Base-by-base conservation (phyloP, 2,113 vertebrate genomes). In the Poicephalus meyeri region DNA sequence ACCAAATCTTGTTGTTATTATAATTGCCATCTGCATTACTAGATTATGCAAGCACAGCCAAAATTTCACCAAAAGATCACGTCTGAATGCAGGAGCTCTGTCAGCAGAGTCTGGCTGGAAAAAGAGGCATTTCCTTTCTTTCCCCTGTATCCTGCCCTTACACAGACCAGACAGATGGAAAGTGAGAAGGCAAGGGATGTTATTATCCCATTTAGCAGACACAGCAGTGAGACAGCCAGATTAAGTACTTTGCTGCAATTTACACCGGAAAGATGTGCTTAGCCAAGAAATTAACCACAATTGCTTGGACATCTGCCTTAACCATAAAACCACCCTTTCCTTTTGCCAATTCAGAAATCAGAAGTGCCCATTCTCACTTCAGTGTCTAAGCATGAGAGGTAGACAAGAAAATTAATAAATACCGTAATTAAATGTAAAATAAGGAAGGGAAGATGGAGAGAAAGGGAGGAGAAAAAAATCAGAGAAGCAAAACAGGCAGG, bases 231-330 rank as follows among this genome's bases (percentile, higher is more conserved):
- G 78, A 69, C 70, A 61, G 53, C 1, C 47, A 16, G 81, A 91
- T 93, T 68, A 93, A 89, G 65, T 89, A 72, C 70, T 95, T 85
- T 33, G 46, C 80, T 95, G 94, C 58, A 89, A 68, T 91, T 89
- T 72, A 81, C 76, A 89, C 80, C 4, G 7, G 80, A 89, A 92
- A 86, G 77, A 95, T 91, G 80, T 69, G 61, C 70, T 92, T 72
- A 91, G 86, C 77, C 83, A 85, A 89, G 89, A 92, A 91, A 95
- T 95, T 17, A 93, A 47, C 72, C 69, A 55, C 77, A 84, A 64
- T 28, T 74, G 55, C 88, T 90, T 92, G 55, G 86, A 91, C 8
- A 2, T 70, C 91, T 85, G 80, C 81, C 84, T 94, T 60, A 79
- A 47, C 41, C 66, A 29, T 82, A 92, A 96, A 90, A 42, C 81